phyloP scores from a whole-genome alignment of 2,797 vertebrate species.

The Notamacropus eugenii region DNA sequence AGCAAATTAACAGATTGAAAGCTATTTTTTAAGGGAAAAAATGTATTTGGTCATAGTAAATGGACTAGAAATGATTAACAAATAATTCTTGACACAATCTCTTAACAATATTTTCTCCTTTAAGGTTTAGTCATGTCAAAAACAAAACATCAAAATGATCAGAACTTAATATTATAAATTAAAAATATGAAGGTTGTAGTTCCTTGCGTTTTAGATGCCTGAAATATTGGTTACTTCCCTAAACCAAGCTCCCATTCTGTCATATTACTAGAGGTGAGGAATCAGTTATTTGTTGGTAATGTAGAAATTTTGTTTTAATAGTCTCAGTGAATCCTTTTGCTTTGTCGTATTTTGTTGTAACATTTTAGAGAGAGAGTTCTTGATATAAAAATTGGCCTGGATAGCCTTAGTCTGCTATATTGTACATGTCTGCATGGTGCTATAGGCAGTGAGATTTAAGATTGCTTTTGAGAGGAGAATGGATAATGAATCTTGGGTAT shows the following conservation, averaged over 20 bases:
- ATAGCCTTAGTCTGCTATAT: constrained; percentile 58
- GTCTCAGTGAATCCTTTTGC: constrained; percentile 63
- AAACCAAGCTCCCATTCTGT: constrained; percentile 40
- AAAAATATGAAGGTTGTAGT: constrained; percentile 27
- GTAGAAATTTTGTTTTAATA: constrained; percentile 58
- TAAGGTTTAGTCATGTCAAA: constrained; percentile 35
- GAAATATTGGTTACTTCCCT: not conserved
- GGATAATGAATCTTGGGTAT: constrained; percentile 53
- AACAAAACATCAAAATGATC: not conserved
- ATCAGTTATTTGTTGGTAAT: constrained; percentile 6
- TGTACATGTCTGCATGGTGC: constrained; percentile 31
- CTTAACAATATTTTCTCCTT: constrained; percentile 45
- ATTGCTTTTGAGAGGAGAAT: constrained; percentile 52
- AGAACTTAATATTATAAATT: constrained; percentile 44
- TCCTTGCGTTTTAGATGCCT: constrained; percentile 17
- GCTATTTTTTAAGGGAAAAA: constrained; percentile 50
- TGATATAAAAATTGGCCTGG: constrained; percentile 22
- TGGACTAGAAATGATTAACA: constrained; percentile 50
- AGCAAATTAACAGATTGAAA: constrained; percentile 39
- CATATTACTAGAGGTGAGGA: constrained; percentile 2
- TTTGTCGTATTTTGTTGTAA: constrained; percentile 67
- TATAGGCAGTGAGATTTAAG: constrained; percentile 50
- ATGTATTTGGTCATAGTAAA: constrained; percentile 5
- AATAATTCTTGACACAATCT: constrained; percentile 16
- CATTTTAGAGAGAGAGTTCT: constrained; percentile 63